A percentile compares a stretch with the other conserved stretches of the same genome.
Evolutionary conservation across 2,797 vertebrate genomes (phyloP).

Genomic region (Siniperca undulata): DNA sequence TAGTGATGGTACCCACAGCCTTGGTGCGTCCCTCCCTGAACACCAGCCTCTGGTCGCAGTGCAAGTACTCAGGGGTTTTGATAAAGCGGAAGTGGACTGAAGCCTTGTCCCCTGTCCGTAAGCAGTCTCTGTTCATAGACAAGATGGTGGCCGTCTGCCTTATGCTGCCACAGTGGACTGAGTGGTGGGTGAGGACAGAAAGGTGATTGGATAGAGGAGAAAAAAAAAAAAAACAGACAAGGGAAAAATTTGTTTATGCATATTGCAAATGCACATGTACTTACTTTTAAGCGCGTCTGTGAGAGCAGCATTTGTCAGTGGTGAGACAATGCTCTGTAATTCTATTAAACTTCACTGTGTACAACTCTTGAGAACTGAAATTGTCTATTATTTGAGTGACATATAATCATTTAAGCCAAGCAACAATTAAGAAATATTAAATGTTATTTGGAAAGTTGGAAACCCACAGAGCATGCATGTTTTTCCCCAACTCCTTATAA

Average conservation of each 20-base stretch:
- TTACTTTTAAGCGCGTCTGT: background rate
- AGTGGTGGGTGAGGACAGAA: background rate
- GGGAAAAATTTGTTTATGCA: too few species aligned
- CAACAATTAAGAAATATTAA: background rate
- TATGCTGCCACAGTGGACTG: constrained; percentile 94
- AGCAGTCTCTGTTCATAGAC: constrained; percentile 98
- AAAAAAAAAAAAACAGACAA: background rate
- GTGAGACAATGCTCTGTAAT: background rate
- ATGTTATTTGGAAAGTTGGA: background rate
- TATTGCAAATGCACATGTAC: too few species aligned
- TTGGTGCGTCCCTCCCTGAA: constrained; percentile 98
- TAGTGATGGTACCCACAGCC: constrained; percentile 97
- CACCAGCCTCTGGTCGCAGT: constrained; percentile 96
- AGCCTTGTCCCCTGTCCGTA: constrained; percentile 97
- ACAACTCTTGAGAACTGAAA: too few species aligned
- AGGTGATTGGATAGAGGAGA: background rate
- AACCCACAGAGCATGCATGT: background rate
- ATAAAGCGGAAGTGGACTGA: constrained; percentile 99
- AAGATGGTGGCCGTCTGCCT: constrained; percentile 97
- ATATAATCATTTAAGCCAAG: background rate
- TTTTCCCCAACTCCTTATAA: background rate
- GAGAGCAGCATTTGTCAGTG: background rate
- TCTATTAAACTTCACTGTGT: background rate
- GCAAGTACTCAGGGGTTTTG: constrained; percentile 97
- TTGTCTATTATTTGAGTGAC: background rate